These are phyloP conservation scores for Drosophila nigricruria DNA, from an alignment of 2,888 invertebrate species.

Conservation along the genomic window DNA sequence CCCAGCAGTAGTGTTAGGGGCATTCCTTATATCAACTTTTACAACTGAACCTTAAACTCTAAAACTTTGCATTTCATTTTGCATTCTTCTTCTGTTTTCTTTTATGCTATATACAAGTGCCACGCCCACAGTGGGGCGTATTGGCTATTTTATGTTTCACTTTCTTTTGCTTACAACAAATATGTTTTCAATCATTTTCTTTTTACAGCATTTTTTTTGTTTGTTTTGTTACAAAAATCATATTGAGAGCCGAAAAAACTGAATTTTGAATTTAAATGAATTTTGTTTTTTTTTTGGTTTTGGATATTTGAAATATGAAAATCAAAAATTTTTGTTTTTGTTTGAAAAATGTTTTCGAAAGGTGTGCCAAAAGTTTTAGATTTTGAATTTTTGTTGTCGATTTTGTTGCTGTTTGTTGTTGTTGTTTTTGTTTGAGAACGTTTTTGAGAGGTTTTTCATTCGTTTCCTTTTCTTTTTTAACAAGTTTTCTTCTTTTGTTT, in stretches of 20 bases:
- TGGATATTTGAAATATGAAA: slow-evolving; percentile 5
- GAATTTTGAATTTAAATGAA: slow-evolving; percentile 80
- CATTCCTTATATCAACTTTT: slow-evolving; percentile 45
- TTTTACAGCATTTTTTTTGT: slow-evolving; percentile 63
- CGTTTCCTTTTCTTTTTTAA: slow-evolving; percentile 48
- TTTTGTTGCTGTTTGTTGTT: slow-evolving; percentile 45
- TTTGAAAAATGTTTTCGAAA: slow-evolving; percentile 83
- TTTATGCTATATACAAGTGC: slow-evolving; percentile 48
- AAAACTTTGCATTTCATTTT: slow-evolving; percentile 22
- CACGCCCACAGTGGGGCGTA: slow-evolving; percentile 17
- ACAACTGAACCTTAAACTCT: slow-evolving; percentile 52
- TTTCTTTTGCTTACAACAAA: slow-evolving; percentile 63
- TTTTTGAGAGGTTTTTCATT: slow-evolving; percentile 84
- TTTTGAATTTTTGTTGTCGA: slow-evolving; percentile 65
- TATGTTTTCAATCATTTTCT: slow-evolving; percentile 32
- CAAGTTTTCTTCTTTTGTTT: slow-evolving; percentile 49
- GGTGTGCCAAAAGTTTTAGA: slow-evolving; percentile 80
- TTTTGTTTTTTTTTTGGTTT: slow-evolving; percentile 35
- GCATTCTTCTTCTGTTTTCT: background rate
- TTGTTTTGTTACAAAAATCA: slow-evolving; percentile 47
- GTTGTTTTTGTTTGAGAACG: slow-evolving; percentile 79
- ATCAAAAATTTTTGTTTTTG: slow-evolving; percentile 25
- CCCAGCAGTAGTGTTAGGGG: slow-evolving; percentile 31
- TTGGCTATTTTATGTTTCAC: slow-evolving; percentile 15
- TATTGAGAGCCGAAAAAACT: slow-evolving; percentile 78